Evolutionary conservation across 2,113 vertebrate genomes (phyloP).

Genomic region (Eira barbara): DNA sequence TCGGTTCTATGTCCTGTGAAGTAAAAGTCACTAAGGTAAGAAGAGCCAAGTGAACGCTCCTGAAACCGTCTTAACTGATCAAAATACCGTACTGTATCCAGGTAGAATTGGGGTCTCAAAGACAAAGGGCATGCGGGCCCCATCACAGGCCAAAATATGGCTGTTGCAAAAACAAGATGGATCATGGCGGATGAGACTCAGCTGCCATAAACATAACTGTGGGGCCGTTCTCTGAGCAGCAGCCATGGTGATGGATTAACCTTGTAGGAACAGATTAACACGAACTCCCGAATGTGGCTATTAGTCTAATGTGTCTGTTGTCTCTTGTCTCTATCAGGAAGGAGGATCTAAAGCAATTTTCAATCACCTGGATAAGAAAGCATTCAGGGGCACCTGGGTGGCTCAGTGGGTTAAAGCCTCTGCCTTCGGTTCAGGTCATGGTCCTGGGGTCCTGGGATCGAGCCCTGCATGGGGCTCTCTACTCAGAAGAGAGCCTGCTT

Average conservation of each 20-base stretch:
- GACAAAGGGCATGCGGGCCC: background rate
- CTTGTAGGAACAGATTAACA: background rate
- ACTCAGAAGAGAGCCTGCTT: no score
- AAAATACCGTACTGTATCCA: background rate
- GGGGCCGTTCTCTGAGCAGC: background rate
- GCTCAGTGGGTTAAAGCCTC: no score
- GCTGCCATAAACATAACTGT: background rate
- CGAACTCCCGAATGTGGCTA: no score
- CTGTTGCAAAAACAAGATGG: background rate
- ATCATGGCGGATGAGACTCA: background rate
- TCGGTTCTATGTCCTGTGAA: background rate
- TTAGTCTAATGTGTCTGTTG: no score
- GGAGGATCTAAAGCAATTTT: background rate
- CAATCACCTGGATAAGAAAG: background rate
- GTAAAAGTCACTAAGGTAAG: background rate
- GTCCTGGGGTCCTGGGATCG: no score
- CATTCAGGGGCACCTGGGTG: background rate
- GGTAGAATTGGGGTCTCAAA: background rate
- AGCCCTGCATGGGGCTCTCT: no score
- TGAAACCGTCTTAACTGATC: background rate
- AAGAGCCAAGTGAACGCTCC: background rate
- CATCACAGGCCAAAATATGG: background rate
- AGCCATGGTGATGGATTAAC: background rate
- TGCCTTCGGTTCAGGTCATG: no score
- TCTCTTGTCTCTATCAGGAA: background rate